Evolutionary conservation across 2,888 invertebrate genomes (phyloP).

Genomic region (Temnothorax ravouxi): DNA sequence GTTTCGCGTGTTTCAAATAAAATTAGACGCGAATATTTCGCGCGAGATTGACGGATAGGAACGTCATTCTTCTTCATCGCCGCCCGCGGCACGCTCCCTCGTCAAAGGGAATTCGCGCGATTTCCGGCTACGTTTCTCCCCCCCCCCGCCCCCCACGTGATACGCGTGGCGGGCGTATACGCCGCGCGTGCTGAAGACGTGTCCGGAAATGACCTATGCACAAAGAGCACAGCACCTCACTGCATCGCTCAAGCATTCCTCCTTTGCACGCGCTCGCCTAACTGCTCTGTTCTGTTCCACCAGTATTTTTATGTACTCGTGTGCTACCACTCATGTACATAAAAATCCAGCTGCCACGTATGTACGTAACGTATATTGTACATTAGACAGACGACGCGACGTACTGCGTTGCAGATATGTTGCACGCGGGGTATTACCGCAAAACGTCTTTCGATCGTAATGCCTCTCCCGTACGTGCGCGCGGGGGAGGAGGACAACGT

Average conservation of each 20-base stretch:
- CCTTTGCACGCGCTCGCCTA: conserved; percentile 84
- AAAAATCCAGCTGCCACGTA: conserved; percentile 64
- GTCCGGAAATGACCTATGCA: conserved; percentile 78
- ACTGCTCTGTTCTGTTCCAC: conserved; percentile 75
- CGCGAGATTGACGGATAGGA: neutral
- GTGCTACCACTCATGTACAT: conserved; percentile 70
- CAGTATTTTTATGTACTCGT: conserved; percentile 56
- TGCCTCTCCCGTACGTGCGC: neutral
- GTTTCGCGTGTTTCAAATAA: neutral
- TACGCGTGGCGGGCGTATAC: conserved; percentile 44
- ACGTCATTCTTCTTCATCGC: neutral
- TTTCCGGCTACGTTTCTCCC: conserved; percentile 23
- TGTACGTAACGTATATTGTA: conserved; percentile 58
- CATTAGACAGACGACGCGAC: conserved; percentile 41
- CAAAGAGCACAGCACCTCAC: conserved; percentile 84
- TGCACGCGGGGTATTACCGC: conserved; percentile 49
- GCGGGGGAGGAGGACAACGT: neutral
- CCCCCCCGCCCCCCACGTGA: neutral
- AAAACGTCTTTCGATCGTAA: conserved; percentile 8
- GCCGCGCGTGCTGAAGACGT: conserved; percentile 72
- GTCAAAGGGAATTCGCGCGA: conserved; percentile 26
- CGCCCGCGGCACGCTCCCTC: no score
- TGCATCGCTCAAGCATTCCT: conserved; percentile 85
- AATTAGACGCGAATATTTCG: neutral
- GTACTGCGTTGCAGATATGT: conserved; percentile 41